Evolutionary conservation across 2,797 vertebrate genomes (phyloP).

Genomic region (Hyperoplus lanceolatus): DNA sequence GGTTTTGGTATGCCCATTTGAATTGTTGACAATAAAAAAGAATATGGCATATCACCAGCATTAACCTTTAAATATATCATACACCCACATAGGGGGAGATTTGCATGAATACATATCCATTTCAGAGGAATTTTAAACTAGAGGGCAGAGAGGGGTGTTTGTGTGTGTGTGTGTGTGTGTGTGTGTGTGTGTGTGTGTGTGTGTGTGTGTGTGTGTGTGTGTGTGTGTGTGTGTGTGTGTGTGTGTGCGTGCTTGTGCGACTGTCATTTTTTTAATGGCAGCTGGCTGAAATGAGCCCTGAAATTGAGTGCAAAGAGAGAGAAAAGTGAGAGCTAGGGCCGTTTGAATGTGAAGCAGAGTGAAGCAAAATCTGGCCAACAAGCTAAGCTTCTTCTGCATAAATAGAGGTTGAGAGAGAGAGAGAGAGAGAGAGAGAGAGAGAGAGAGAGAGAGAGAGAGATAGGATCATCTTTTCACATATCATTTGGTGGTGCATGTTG

Average conservation of each 20-base stretch:
- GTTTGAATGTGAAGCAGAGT: conserved; percentile 47
- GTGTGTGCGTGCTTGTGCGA: conserved; percentile 13
- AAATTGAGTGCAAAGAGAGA: conserved; percentile 72
- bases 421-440: conserved; percentile 19
- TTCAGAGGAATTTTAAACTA: conserved; percentile 56
- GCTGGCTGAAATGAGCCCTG: conserved; percentile 80
- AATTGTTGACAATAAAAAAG: background rate
- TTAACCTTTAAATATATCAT: background rate
- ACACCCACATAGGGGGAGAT: conserved; percentile 43
- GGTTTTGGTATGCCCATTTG: too few relatives aligned
- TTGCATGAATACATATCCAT: conserved; percentile 65
- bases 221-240: conserved; percentile 17
- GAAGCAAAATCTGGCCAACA: conserved; percentile 39
- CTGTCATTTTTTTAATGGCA: conserved; percentile 48
- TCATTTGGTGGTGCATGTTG: background rate
- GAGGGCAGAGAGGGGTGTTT: conserved; percentile 30
- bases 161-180: conserved; percentile 33
- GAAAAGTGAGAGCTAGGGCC: conserved; percentile 21
- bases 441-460: background rate
- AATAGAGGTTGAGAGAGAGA: conserved; percentile 40
- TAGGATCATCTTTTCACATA: conserved; percentile 22
- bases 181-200: conserved; percentile 15
- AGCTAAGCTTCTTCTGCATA: conserved; percentile 46
- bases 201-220: conserved; percentile 31
- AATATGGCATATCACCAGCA: background rate